A percentile compares a stretch with the other conserved stretches of the same genome.
phyloP scores from a whole-genome alignment of 2,113 vertebrate genomes.

The Nyctibius bracteatus region DNA sequence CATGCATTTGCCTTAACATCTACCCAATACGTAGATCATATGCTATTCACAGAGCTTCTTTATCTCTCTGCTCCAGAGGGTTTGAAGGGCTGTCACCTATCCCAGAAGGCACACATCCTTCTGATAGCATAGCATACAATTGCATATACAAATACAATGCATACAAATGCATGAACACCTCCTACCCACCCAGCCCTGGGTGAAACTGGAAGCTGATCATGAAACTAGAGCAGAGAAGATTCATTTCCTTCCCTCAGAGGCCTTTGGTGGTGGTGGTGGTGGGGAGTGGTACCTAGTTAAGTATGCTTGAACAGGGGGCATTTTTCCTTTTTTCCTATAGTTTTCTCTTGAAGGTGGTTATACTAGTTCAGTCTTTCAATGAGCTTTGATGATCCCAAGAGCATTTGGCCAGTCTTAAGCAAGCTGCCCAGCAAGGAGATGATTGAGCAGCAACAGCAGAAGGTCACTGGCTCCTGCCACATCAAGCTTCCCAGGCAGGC shows the following conservation, averaged over 20 bases:
- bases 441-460: neutral
- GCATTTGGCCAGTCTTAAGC: neutral
- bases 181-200: neutral
- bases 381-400: neutral
- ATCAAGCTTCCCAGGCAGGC: fast-evolving
- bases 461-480: neutral
- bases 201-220: neutral
- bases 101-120: neutral
- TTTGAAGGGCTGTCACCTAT: neutral
- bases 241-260: neutral
- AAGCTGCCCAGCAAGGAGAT: neutral
- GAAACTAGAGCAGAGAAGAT: neutral
- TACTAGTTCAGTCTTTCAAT: neutral
- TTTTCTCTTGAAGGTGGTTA: neutral
- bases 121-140: neutral
- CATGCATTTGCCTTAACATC: neutral
- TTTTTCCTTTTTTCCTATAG: neutral
- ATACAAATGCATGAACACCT: neutral
- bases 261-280: neutral
- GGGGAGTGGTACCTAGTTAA: neutral
- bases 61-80: neutral
- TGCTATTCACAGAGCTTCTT: neutral
- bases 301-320: neutral
- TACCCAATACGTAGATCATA: neutral
- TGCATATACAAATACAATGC: neutral